phyloP scores from a whole-genome alignment of 2,888 invertebrate species.

The Trypoxylon attenuatum region DNA sequence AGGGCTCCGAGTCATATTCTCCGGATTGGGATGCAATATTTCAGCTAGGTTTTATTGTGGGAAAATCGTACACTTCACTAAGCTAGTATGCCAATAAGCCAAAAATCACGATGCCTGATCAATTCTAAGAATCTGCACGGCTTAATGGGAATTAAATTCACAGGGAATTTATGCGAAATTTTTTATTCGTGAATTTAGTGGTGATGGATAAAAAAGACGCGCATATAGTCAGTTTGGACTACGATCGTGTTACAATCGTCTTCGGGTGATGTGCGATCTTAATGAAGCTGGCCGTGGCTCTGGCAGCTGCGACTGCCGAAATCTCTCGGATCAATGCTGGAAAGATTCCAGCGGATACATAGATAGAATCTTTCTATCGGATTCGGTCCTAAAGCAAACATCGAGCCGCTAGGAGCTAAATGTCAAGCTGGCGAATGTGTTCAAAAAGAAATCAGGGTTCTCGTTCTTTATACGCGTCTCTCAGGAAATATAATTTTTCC shows the following conservation, averaged over 20 bases:
- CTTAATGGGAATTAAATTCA: no score
- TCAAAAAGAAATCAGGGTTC: constrained; percentile 25
- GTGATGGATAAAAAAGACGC: no score
- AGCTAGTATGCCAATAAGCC: no score
- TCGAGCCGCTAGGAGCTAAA: constrained; percentile 57
- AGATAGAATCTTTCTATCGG: constrained; percentile 66
- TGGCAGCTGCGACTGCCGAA: constrained; percentile 45
- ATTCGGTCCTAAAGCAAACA: constrained; percentile 48
- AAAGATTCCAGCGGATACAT: constrained; percentile 63
- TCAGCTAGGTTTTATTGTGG: no score
- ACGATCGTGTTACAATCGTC: constrained; percentile 25
- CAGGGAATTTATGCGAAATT: no score
- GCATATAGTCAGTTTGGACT: no score
- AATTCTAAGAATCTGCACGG: no score
- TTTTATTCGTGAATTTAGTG: no score
- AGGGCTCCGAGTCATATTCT: constrained; percentile 13
- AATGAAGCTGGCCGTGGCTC: constrained; percentile 47
- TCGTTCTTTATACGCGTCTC: no score
- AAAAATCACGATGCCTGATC: no score
- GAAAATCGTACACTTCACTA: no score
- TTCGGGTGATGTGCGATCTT: constrained; percentile 39
- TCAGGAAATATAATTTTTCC: no score
- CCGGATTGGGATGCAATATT: constrained; percentile 15
- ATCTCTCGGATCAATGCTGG: constrained; percentile 45
- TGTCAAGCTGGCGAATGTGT: constrained; percentile 65